Evolutionary conservation across 1,140 invertebrate species (phyloP), one percentile per base, ranked within the genome.

Genomic region (Conus betulinus): DNA sequence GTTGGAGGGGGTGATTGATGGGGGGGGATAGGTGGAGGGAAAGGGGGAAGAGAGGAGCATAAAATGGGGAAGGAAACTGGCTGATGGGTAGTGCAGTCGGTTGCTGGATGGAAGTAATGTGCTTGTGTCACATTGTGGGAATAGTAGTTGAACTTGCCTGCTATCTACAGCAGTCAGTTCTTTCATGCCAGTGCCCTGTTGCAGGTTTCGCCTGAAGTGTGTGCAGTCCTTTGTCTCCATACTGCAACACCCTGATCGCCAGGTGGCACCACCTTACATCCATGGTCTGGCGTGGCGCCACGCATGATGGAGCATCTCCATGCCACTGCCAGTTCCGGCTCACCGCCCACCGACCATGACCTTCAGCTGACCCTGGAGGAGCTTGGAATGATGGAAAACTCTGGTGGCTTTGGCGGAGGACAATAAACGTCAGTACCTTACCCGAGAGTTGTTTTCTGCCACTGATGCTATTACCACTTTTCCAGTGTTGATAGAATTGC

Each of bases 151-250:
- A 71, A 17, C n/a, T 71, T 71, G 63, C 39, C 27, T 15, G n/a
- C 13, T 81, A 17, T 81, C 0, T n/a, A 81, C 23, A 81, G 39
- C 15, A 81, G 39, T 39, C 39, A 39, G 39, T 0, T 39, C 39
- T 39, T 39, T 39, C 39, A 39, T 39, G 39, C 39, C 39, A 39
- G 39, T 39, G n/a, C 2, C 83, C 39, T 39, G 39, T 79, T 39
- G 8, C 79, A 88, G 96, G 96, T 98, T n/a, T 0, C 97, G 96
- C 93, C 92, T 98, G 39, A 97, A 97, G 94, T 97, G 97, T 92
- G 96, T 98, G 53, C 97, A 98, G 94, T 97, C 97, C 1, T 95
- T 98, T 15, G 96, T 96, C n/a, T 97, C 97, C 0, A 96, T 98
- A 78, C 97, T 98, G 92, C 94, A 96, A 39, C 97, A 97, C 93